A percentile compares a stretch with the other conserved stretches of the same genome.
Conservation (phyloP, 2,113 vertebrate genomes). For the Machaerirhynchus nigripectus region DNA sequence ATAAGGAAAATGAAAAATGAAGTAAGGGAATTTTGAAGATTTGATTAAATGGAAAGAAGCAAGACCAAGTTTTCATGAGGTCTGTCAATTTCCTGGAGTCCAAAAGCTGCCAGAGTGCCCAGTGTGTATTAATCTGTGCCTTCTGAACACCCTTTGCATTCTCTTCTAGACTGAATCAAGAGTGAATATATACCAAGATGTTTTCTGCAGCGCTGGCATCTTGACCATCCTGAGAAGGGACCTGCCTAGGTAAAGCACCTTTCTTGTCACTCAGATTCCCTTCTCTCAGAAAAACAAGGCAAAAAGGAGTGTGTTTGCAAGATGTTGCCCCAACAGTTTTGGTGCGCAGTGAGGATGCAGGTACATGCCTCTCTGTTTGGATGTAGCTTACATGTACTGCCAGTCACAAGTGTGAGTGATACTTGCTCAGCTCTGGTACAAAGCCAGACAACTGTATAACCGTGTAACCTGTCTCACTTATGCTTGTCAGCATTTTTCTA, state of each 20-base stretch:
- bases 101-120: not conserved
- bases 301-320: not conserved
- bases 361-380: not conserved
- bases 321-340: not conserved
- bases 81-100: not conserved
- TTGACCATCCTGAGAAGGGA: not conserved
- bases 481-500: not conserved
- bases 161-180: not conserved
- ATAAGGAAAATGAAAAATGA: not conserved
- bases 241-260: accelerated
- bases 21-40: not conserved
- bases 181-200: not conserved
- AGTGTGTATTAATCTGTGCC: not conserved
- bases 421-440: not conserved
- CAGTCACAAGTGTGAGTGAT: not conserved
- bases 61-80: not conserved
- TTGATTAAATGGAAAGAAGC: not conserved
- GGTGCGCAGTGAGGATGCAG: not conserved
- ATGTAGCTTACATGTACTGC: accelerated
- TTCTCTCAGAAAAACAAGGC: not conserved
- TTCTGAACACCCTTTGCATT: not conserved
- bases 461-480: not conserved
- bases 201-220: not conserved
- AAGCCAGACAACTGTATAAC: not conserved
- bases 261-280: not conserved